Evolutionary conservation across 2,113 vertebrate genomes (phyloP).

Genomic region (Archilochus colubris): DNA sequence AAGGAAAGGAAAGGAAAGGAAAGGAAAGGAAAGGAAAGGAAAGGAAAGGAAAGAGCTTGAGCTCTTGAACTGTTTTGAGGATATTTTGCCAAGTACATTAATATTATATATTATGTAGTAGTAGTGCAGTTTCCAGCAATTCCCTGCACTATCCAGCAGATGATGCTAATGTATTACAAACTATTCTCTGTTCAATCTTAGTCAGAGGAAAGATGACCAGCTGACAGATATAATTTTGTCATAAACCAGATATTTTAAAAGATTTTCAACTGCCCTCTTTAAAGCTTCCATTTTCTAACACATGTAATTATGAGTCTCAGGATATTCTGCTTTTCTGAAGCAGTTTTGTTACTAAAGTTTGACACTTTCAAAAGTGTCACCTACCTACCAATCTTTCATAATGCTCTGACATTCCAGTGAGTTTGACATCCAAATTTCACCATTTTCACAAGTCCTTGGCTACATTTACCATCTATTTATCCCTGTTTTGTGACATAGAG

Average conservation of each 20-base stretch:
- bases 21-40: no score
- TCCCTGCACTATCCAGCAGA: slow-evolving; percentile 52
- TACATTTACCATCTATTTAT: background rate
- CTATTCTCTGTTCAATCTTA: background rate
- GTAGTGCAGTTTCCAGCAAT: background rate
- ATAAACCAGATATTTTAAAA: background rate
- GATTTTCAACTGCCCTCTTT: background rate
- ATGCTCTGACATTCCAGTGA: background rate
- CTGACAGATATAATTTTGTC: background rate
- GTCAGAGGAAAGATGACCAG: background rate
- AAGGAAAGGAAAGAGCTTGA: background rate
- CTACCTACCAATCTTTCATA: background rate
- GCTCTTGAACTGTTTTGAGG: background rate
- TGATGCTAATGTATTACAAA: slow-evolving; percentile 44
- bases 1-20: no score
- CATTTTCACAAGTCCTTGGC: background rate
- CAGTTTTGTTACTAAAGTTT: background rate
- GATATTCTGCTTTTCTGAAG: background rate
- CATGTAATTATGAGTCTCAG: background rate
- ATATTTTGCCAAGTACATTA: background rate
- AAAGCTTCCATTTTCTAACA: background rate
- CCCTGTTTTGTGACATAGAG: background rate
- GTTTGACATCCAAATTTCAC: background rate
- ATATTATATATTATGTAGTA: background rate
- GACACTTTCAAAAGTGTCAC: background rate